A percentile compares a stretch with the other conserved stretches of the same genome.
Evolutionary conservation across 2,113 vertebrate species (phyloP).

Genomic region (Camarhynchus parvulus): DNA sequence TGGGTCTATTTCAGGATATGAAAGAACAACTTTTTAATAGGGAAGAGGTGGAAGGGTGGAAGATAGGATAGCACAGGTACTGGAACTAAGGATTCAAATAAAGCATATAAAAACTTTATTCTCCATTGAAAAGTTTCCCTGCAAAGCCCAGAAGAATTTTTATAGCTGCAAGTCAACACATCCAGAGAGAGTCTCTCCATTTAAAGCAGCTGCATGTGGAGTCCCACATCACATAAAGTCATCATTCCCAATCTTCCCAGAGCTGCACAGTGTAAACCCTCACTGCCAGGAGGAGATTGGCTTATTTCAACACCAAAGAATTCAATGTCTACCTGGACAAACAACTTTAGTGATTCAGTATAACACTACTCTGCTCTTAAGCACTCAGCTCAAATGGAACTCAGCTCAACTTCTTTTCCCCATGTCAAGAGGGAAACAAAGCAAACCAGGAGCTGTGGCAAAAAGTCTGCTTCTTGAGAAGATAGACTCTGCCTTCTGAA

Average conservation of each 20-base stretch:
- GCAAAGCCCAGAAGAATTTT: not conserved
- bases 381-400: not conserved
- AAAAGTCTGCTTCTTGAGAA: not conserved
- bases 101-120: not conserved
- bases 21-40: not conserved
- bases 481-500: not conserved
- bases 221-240: not conserved
- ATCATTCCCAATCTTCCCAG: not conserved
- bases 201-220: not conserved
- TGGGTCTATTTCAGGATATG: not conserved
- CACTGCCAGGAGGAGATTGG: not conserved
- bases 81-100: not conserved
- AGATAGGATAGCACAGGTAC: not conserved
- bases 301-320: not conserved
- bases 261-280: not conserved
- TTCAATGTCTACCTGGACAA: not conserved
- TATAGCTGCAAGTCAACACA: not conserved
- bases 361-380: not conserved
- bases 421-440: not conserved
- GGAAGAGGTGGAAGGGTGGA: not conserved
- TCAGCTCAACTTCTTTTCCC: not conserved
- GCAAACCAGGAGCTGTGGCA: not conserved
- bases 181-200: not conserved
- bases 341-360: not conserved
- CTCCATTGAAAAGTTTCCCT: not conserved